Evolutionary conservation across 2,113 vertebrate species (phyloP).

Genomic region (Chauna torquata): DNA sequence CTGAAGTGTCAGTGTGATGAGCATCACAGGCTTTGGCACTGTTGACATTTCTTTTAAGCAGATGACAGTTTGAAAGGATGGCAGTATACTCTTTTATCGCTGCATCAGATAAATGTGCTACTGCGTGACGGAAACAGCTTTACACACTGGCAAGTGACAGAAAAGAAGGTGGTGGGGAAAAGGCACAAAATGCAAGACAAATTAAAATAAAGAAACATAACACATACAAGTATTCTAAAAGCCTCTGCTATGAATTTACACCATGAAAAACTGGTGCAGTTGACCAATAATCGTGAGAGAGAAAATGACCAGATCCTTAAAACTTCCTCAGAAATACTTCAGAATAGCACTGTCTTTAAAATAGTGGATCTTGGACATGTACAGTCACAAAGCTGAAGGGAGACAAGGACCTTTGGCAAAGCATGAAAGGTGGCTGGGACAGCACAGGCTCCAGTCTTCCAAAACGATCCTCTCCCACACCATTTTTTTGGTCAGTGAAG

Average conservation of each 20-base stretch:
- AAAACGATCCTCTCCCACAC: not conserved
- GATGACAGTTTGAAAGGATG: constrained; percentile 51
- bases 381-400: not conserved
- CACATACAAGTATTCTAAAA: not conserved
- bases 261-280: not conserved
- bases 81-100: not conserved
- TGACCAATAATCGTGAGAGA: not conserved
- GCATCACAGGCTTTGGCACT: constrained; percentile 25
- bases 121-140: constrained; percentile 28
- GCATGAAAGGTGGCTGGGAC: not conserved
- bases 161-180: not conserved
- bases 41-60: constrained; percentile 61
- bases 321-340: not conserved
- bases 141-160: not conserved
- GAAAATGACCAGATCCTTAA: not conserved
- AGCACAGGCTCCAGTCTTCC: not conserved
- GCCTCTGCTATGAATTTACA: not conserved
- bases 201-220: not conserved
- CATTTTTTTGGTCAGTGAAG: not conserved
- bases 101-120: constrained; percentile 1
- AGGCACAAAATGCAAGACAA: not conserved
- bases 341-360: not conserved
- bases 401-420: not conserved
- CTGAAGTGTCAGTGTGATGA: constrained; percentile 36
- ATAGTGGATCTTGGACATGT: not conserved